Evolutionary conservation across 37 sponge, comb jelly and placozoan species (phyloP), one percentile per base, ranked within the genome.

Genomic region (Haliclona indistincta): DNA sequence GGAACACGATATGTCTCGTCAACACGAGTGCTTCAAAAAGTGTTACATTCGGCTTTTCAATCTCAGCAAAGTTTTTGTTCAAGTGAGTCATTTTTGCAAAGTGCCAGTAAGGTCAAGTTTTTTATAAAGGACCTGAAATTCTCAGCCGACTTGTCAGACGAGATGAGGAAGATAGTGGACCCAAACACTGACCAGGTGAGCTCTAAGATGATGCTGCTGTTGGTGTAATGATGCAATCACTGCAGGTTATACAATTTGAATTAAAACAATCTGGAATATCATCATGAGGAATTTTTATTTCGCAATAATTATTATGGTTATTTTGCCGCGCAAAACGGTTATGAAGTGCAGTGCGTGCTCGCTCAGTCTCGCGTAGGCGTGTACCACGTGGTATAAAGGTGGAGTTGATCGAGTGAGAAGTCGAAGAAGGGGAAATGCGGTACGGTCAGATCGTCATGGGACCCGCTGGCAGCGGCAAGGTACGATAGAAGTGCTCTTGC

Each of bases 371-470:
- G n/a, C n/a, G n/a, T n/a, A n/a, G n/a, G n/a, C n/a, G n/a, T n/a
- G n/a, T n/a, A n/a, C n/a, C n/a, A n/a, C n/a, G n/a, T n/a, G n/a
- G n/a, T n/a, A n/a, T n/a, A n/a, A n/a, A n/a, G n/a, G n/a, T n/a
- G n/a, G n/a, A n/a, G 49, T 13, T 47, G 49, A 13, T 47, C 8
- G 13, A 47, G 49, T 47, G 13, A 47, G 13, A 13, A 47, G 13
- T 47, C 49, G 29, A 29, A 19, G 13, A 61, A 66, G n/a, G n/a
- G n/a, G n/a, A 32, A 44, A 94, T 94, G 90, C 84, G 96, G 25
- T 97, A 97, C 66, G 98, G 88, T 5, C 98, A 97, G 58, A 53
- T 99, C n/a, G 99, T 99, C 34, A 91, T 99, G 74, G 99, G 99
- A 1, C 99, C 99, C 49, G 99, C 99, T 28, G 99, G 99, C 13